Evolutionary conservation across 2,797 vertebrate genomes (phyloP), one percentile per base, ranked within the genome.

Genomic region (Macroramphosus scolopax): DNA sequence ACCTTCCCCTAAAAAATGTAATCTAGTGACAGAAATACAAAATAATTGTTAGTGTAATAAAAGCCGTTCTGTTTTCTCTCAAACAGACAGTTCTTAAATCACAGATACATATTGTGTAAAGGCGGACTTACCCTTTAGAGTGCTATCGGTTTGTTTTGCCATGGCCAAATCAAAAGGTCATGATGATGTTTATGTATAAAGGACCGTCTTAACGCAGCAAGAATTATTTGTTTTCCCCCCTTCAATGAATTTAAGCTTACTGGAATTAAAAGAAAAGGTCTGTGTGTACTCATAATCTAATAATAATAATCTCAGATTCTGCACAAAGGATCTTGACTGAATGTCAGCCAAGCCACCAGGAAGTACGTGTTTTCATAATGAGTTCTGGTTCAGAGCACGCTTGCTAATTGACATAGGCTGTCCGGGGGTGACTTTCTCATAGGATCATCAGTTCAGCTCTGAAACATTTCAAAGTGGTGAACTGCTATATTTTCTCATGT

Each of bases 91-190:
- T n/a, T 54, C 6, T 33, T 22, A 46, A 54, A 24, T 51, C 13
- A 29, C 11, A 38, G 10, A 25, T 13, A 6, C 17, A 24, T 20
- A 29, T 1, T 11, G 17, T 57, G 9, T 16, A 1, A 28, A 5
- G 5, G 29, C 1, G 1, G 30, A 3, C 31, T 51, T 49, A 36
- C 17, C 18, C 25, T 58, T 61, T 30, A 17, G 5, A 51, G 9
- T 34, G 6, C 42, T 51, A 17, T 16, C 17, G 10, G 18, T 56
- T 68, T 70, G 48, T 74, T 68, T 72, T 68, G 18, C 46, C 58
- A 13, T 43, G 35, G 7, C 50, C 52, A 68, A 59, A 56, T 68
- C 32, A 17, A 84, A 81, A 82, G 59, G 74, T 73, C 78, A 63
- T 54, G 33, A 22, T 68, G 34, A 50, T 67, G 63, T 69, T 81